Base-by-base conservation (phyloP, 2,888 invertebrate genomes). In the Galeruca laticollis region DNA sequence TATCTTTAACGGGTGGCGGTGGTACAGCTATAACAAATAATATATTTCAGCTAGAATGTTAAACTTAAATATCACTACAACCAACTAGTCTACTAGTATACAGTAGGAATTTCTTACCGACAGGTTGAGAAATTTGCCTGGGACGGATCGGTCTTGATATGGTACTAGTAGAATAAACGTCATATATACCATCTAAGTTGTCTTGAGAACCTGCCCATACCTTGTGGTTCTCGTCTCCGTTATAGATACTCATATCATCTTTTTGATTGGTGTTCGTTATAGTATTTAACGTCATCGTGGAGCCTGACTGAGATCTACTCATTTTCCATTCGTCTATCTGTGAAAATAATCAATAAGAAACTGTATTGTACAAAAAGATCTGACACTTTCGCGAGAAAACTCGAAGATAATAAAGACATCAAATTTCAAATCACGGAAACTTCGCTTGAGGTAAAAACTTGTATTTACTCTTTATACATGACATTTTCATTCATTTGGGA, bases 161-260 rank as follows among this genome's bases (percentile, higher is more conserved):
- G 75, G 90, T 88, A 79, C 91, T 88, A 11, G 84, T 86, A 60
- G 88, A 88, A 73, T 89, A 90, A 37, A 91, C 88, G 76, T 94
- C 94, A 80, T 94, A 94, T 71, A 89, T 87, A 21, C 87, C 91
- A 73, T 93, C 93, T 37, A 94, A 87, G 68, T 93, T 90, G 82
- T 94, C 94, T 35, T 91, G 89, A 31, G 91, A 91, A 9, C 94
- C 94, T 2, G 94, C 93, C 96, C 97, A 97, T 49, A 97, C 82
- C 85, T 97, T 97, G 84, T 97, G 96, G 84, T 97, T 97, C 85
- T 96, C 96, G 81, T 96, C 95, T 0, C 95, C 96, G 81, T 96
- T 96, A 85, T 93, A 96, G 68, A 92, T 91, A 73, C 95, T 95
- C 21, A 93, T 88, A 77, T 95, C 94, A 77, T 95, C 95, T 70